phyloP scores from a whole-genome alignment of 1,140 invertebrate species.

The Orchesella cincta region DNA sequence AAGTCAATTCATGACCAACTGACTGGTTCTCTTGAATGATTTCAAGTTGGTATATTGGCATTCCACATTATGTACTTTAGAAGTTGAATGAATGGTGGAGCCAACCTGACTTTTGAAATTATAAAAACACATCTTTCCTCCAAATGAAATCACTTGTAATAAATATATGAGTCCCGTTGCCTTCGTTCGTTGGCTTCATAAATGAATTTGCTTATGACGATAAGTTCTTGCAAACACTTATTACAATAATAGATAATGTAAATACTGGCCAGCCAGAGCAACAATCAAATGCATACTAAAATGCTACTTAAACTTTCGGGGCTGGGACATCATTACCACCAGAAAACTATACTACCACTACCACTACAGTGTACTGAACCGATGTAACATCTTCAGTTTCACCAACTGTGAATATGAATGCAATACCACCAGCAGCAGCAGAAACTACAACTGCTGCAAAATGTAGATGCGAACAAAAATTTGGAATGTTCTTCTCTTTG shows the following conservation, averaged over 20 bases:
- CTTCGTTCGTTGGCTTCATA: neutral
- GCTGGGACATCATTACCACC: neutral
- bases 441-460: neutral
- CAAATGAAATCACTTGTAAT: neutral
- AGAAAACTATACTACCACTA: neutral
- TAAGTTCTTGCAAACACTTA: neutral
- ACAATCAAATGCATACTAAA: neutral
- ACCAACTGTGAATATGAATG: neutral
- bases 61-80: no score
- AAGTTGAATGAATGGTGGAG: neutral
- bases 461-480: no score
- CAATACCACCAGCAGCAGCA: neutral
- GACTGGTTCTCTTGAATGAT: neutral
- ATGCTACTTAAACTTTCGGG: neutral
- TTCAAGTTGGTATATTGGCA: neutral
- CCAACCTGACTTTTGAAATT: neutral
- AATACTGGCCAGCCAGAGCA: neutral
- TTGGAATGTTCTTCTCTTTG: neutral
- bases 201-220: no score
- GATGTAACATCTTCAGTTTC: neutral
- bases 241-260: neutral
- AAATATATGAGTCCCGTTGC: neutral
- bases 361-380: neutral
- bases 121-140: neutral
- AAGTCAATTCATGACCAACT: slow-evolving; percentile 23